phyloP scores from a whole-genome alignment of 2,888 invertebrate genomes.

The Furcula furcula region DNA sequence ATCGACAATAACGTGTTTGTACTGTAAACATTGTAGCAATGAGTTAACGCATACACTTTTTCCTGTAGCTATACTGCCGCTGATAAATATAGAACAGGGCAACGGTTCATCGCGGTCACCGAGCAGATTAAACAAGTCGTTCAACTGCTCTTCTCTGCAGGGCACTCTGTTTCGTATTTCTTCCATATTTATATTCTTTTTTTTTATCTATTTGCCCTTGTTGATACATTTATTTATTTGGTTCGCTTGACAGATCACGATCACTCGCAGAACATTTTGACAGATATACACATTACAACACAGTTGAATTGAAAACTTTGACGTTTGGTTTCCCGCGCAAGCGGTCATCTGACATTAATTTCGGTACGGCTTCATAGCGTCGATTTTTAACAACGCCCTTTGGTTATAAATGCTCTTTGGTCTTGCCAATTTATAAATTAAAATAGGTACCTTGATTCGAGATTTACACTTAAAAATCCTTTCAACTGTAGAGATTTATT shows the following conservation, averaged over 20 bases:
- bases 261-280: too few species aligned
- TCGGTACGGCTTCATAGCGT: conserved; percentile 34
- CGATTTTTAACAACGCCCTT: conserved; percentile 16
- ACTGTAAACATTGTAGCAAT: conserved; percentile 80
- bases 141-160: conserved; percentile 75
- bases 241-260: too few species aligned
- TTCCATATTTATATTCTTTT: conserved; percentile 64
- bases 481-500: too few species aligned
- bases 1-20: conserved; percentile 85
- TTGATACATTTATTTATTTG: too few species aligned
- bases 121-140: conserved; percentile 71
- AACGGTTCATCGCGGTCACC: conserved; percentile 83
- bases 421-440: too few species aligned
- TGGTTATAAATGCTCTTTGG: too few species aligned
- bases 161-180: conserved; percentile 66
- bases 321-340: conserved; percentile 29
- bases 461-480: too few species aligned
- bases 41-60: conserved; percentile 87
- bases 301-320: conserved; percentile 10
- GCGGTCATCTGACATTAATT: not conserved
- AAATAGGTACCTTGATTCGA: too few species aligned
- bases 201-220: too few species aligned
- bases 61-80: conserved; percentile 92
- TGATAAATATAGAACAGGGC: conserved; percentile 87
- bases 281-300: conserved; percentile 11